Conservation (phyloP, 2,797 vertebrate species). For the Masticophis lateralis region DNA sequence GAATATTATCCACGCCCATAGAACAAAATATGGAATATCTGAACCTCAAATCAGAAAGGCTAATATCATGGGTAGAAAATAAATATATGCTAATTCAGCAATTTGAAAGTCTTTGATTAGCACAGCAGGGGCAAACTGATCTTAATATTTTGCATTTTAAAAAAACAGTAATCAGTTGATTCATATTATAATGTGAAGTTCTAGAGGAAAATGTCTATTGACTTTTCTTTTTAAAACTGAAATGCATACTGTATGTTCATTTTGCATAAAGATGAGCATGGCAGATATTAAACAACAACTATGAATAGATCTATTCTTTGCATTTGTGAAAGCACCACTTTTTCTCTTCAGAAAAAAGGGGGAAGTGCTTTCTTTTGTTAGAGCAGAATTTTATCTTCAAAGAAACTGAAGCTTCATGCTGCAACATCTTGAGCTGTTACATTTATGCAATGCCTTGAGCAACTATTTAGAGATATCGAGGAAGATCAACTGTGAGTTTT, state of each 20-base stretch:
- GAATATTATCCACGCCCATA: conserved; percentile 25
- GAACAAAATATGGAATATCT: conserved; percentile 33
- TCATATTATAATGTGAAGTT: conserved; percentile 47
- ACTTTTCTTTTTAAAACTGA: conserved; percentile 26
- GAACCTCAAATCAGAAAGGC: conserved; percentile 34
- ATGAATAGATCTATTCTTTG: not conserved
- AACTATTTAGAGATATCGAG: not conserved
- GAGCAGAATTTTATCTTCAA: not conserved
- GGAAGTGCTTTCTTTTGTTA: not conserved
- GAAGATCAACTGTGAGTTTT: not conserved
- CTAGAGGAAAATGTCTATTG: conserved; percentile 41
- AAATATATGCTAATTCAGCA: conserved; percentile 58
- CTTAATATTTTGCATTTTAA: conserved; percentile 53
- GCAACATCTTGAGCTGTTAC: not conserved
- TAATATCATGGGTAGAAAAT: conserved; percentile 35
- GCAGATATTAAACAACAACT: conserved; percentile 30
- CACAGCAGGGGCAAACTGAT: conserved; percentile 48
- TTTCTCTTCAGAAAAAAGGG: not conserved
- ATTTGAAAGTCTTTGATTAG: conserved; percentile 57
- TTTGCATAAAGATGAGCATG: conserved; percentile 39
- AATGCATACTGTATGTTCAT: conserved; percentile 36
- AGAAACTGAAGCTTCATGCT: not conserved
- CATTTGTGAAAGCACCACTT: not conserved
- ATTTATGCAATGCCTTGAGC: not conserved
- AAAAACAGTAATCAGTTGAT: conserved; percentile 40